A percentile compares a stretch with the other conserved stretches of the same genome.
phyloP scores from a whole-genome alignment of 2,888 invertebrate species.

The Nowickia ferox region DNA sequence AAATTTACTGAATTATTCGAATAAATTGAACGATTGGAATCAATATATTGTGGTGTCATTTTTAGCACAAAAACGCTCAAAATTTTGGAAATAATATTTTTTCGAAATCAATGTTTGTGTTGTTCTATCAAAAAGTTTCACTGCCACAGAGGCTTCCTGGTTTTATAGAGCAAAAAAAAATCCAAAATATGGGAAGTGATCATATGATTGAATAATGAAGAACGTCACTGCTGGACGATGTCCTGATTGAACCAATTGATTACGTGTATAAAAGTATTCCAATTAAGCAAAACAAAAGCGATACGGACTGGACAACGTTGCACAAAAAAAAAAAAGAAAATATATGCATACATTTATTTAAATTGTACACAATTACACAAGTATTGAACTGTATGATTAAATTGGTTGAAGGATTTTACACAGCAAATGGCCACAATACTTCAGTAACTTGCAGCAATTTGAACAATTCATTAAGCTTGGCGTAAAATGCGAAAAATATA shows the following conservation, averaged over 20 bases:
- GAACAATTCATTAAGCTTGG: slow-evolving; percentile 42
- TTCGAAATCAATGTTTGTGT: too few species aligned
- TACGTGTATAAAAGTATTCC: slow-evolving; percentile 40
- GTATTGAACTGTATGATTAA: slow-evolving; percentile 69
- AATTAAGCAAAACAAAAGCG: slow-evolving; percentile 52
- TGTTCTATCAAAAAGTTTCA: too few species aligned
- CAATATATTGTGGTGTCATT: too few species aligned
- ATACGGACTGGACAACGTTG: not conserved
- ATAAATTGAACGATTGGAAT: too few species aligned
- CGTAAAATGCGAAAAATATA: slow-evolving; percentile 21
- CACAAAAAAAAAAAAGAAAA: not conserved
- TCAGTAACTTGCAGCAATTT: slow-evolving; percentile 28
- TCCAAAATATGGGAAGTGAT: slow-evolving; percentile 40
- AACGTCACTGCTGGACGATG: slow-evolving; percentile 37
- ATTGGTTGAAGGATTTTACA: slow-evolving; percentile 68
- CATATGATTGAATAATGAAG: slow-evolving; percentile 58
- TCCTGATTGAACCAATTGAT: slow-evolving; percentile 26
- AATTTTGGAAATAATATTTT: too few species aligned
- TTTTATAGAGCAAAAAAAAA: not conserved
- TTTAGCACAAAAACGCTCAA: too few species aligned
- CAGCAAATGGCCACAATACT: slow-evolving; percentile 65
- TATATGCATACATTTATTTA: slow-evolving; percentile 32
- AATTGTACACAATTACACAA: slow-evolving; percentile 42
- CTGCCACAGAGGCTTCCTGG: too few species aligned
- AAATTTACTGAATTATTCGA: too few species aligned